phyloP scores from a whole-genome alignment of 2,888 invertebrate genomes.

The Allolobophora icterica region DNA sequence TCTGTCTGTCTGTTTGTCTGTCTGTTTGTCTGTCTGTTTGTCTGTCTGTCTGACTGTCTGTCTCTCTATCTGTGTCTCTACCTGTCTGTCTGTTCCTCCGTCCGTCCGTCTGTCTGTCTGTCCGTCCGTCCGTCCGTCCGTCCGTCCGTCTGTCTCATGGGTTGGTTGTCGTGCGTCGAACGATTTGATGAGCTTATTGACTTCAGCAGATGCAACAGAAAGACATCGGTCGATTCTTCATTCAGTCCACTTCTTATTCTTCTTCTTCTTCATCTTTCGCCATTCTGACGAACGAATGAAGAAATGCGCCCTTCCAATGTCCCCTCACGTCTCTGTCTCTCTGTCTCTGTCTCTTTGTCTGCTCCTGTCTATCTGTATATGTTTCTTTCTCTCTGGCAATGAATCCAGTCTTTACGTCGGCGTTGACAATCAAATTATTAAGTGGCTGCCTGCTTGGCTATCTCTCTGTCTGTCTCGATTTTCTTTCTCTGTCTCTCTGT shows the following conservation, averaged over 20 bases:
- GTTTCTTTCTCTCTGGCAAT: neutral
- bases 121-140: too few species aligned
- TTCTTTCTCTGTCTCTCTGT: neutral
- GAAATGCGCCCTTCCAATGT: neutral
- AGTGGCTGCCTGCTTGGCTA: neutral
- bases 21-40: too few species aligned
- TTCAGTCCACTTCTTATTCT: neutral
- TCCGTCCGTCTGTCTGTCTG: too few species aligned
- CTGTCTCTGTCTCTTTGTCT: neutral
- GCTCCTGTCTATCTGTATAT: neutral
- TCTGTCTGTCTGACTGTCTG: too few species aligned
- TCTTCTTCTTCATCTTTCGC: too few species aligned
- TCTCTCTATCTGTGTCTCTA: too few species aligned
- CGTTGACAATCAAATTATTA: neutral
- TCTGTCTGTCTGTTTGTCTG: too few species aligned
- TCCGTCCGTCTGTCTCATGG: neutral
- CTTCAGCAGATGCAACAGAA: neutral
- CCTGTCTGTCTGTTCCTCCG: too few species aligned
- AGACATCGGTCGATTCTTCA: neutral
- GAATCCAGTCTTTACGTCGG: neutral
- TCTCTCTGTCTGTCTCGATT: neutral
- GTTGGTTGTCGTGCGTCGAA: neutral
- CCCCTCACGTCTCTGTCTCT: neutral
- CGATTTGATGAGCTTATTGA: conserved; percentile 8
- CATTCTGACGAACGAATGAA: neutral